Evolutionary conservation across 2,888 invertebrate species (phyloP).

Genomic region (Dioctria rufipes): DNA sequence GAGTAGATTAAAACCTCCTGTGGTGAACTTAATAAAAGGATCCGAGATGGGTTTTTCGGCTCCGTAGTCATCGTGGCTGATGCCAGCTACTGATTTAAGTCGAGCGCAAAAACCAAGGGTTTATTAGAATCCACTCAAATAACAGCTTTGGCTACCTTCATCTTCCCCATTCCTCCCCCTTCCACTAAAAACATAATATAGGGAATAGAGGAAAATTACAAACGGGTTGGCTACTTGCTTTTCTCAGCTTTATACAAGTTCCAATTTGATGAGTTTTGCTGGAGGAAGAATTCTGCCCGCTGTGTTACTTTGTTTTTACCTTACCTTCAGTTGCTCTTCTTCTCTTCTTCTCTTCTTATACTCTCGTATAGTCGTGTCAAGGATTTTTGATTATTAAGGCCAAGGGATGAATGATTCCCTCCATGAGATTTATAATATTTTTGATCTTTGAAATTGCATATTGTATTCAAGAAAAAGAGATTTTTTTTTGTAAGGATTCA

Average conservation of each 20-base stretch:
- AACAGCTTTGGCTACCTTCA: conserved; percentile 31
- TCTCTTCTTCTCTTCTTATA: not conserved
- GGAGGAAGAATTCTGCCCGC: conserved; percentile 7
- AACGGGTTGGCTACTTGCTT: conserved; percentile 27
- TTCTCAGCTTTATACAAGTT: conserved; percentile 4
- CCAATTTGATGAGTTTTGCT: conserved; percentile 3
- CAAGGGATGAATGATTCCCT: not conserved
- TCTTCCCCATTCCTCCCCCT: not conserved
- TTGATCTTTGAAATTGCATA: conserved; percentile 4
- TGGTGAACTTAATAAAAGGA: conserved; percentile 70
- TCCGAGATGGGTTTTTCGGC: conserved; percentile 56
- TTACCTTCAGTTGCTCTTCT: not conserved
- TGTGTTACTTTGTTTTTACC: conserved; percentile 46
- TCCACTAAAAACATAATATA: not conserved
- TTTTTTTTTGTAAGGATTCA: too few relatives aligned
- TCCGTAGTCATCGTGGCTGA: conserved; percentile 41
- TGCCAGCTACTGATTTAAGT: conserved; percentile 57
- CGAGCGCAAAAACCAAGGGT: conserved; percentile 58
- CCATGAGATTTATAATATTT: not conserved
- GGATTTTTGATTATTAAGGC: not conserved
- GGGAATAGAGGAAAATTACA: conserved; percentile 23
- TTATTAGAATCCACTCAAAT: conserved; percentile 53
- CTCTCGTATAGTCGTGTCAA: not conserved
- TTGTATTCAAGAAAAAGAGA: too few relatives aligned
- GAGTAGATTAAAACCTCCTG: conserved; percentile 70